These are phyloP conservation scores for Emmelina monodactyla DNA, from an alignment of 2,888 invertebrate genomes.

Conservation along the genomic window DNA sequence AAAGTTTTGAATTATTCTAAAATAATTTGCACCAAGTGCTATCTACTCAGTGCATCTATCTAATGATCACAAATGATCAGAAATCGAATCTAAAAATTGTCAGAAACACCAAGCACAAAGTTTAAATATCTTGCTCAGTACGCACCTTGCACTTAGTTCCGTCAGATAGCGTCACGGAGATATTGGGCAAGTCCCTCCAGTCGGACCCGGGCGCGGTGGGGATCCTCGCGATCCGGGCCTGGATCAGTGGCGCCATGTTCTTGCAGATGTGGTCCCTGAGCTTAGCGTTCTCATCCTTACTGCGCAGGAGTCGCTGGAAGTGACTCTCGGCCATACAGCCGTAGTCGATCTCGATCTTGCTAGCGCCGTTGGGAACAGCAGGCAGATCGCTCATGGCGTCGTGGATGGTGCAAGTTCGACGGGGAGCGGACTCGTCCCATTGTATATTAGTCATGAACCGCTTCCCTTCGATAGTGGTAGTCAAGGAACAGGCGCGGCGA, in stretches of 20 bases:
- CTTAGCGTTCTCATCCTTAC: constrained; percentile 60
- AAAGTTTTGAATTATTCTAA: too few species aligned
- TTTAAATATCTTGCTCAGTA: too few species aligned
- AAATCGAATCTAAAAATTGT: too few species aligned
- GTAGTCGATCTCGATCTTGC: constrained; percentile 73
- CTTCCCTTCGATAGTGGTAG: constrained; percentile 51
- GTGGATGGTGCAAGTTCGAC: constrained; percentile 78
- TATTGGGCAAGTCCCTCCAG: constrained; percentile 87
- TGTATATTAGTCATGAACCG: constrained; percentile 60
- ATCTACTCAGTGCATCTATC: too few species aligned
- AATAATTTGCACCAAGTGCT: too few species aligned
- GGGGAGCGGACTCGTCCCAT: constrained; percentile 76
- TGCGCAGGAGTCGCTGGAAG: constrained; percentile 77
- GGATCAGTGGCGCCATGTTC: constrained; percentile 81
- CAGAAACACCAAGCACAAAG: too few species aligned
- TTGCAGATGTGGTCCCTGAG: constrained; percentile 83
- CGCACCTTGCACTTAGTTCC: constrained; percentile 71
- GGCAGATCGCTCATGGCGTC: constrained; percentile 88
- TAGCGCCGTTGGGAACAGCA: constrained; percentile 75
- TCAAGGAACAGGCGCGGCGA: constrained; percentile 69
- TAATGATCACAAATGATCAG: too few species aligned
- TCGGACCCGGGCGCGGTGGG: constrained; percentile 80
- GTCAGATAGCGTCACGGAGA: constrained; percentile 73
- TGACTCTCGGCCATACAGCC: constrained; percentile 74
- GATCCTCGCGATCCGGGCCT: constrained; percentile 78